These are phyloP conservation scores for Ailurus styani DNA, from an alignment of 2,113 vertebrate genomes.

Conservation along the genomic window DNA sequence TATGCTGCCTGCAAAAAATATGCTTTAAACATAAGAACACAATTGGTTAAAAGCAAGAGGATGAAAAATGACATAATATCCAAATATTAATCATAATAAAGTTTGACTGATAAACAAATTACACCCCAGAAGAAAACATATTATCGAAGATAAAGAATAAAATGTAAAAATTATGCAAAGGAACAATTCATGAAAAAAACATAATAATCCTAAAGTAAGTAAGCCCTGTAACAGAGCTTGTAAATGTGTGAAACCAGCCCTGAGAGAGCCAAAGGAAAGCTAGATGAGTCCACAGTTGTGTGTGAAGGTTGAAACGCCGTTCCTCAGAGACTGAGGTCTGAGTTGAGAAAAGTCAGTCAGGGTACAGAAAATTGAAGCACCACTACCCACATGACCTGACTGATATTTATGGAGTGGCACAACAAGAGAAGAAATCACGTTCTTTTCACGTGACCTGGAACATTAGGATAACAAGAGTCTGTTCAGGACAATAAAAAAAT, in stretches of 20 bases:
- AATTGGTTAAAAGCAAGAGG: background rate
- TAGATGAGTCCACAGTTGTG: background rate
- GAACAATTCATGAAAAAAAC: background rate
- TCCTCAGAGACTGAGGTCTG: background rate
- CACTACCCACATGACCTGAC: background rate
- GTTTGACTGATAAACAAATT: background rate
- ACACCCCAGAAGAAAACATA: background rate
- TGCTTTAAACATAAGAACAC: background rate
- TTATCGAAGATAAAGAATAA: background rate
- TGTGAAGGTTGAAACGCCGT: background rate
- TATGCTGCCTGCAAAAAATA: background rate
- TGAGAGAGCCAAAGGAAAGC: background rate
- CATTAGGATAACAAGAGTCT: background rate
- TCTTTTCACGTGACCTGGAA: constrained; percentile 4
- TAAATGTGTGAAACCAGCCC: background rate
- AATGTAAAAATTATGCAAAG: background rate
- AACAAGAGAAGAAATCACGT: background rate
- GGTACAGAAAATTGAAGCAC: background rate
- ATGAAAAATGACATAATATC: background rate
- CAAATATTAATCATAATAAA: background rate
- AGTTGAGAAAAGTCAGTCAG: constrained; percentile 5
- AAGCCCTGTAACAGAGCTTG: background rate
- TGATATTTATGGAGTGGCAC: background rate
- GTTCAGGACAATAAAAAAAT: background rate
- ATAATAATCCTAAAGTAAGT: background rate